A percentile compares a stretch with the other conserved stretches of the same genome.
Conservation (phyloP, 92 coral and sea anemone genomes). For the Phenganax subtilis region DNA sequence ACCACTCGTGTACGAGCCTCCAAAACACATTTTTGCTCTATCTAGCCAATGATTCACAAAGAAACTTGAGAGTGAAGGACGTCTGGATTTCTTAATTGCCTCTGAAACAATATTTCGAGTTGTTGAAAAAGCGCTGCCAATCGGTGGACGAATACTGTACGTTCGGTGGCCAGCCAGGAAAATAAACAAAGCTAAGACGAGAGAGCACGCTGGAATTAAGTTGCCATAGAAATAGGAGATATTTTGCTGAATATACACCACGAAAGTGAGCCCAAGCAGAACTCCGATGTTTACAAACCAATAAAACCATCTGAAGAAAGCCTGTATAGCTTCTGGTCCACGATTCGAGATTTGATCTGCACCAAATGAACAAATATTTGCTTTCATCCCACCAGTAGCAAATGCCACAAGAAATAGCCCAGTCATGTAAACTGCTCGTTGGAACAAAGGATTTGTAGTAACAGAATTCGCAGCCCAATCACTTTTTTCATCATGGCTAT, state of each 20-base stretch:
- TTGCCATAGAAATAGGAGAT: conserved; percentile 64
- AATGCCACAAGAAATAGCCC: conserved; percentile 68
- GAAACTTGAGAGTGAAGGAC: conserved; percentile 10
- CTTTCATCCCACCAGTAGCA: conserved; percentile 92
- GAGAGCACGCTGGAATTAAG: conserved; percentile 61
- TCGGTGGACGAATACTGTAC: conserved; percentile 65
- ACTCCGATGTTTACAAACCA: conserved; percentile 93
- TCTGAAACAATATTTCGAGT: conserved; percentile 51
- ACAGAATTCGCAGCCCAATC: background rate
- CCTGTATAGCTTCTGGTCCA: conserved; percentile 71
- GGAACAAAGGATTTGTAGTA: conserved; percentile 5
- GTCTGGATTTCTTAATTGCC: conserved; percentile 48
- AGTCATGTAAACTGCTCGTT: conserved; percentile 42
- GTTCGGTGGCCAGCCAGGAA: conserved; percentile 63
- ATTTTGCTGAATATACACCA: conserved; percentile 74
- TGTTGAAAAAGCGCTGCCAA: conserved; percentile 70
- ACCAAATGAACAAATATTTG: conserved; percentile 93
- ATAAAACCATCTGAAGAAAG: conserved; percentile 94
- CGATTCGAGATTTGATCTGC: conserved; percentile 77
- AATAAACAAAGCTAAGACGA: conserved; percentile 54
- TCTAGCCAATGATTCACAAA: conserved; percentile 63
- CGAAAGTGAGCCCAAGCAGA: conserved; percentile 63
- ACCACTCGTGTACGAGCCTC: conserved; percentile 58
- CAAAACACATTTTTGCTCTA: conserved; percentile 62
- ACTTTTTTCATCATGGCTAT: conserved; percentile 41